phyloP scores from a whole-genome alignment of 2,113 vertebrate species.

The Chamaetylas fuelleborni region DNA sequence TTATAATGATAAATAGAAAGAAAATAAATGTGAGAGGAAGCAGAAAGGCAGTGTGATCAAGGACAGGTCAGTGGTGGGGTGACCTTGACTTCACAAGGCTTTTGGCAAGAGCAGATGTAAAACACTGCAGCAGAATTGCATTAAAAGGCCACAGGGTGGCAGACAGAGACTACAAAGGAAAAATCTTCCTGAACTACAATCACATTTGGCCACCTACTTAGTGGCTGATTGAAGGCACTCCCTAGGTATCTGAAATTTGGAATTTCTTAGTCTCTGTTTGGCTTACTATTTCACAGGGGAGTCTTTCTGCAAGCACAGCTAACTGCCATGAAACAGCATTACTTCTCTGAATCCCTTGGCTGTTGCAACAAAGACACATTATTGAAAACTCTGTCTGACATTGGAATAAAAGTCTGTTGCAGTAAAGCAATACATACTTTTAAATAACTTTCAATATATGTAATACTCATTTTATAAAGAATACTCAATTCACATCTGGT shows the following conservation, averaged over 20 bases:
- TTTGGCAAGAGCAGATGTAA: not conserved
- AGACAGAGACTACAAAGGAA: not conserved
- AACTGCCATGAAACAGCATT: not conserved
- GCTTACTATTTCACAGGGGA: not conserved
- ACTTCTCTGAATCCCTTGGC: not conserved
- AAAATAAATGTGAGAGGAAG: not conserved
- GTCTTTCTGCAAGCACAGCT: not conserved
- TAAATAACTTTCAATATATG: not conserved
- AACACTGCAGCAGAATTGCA: not conserved
- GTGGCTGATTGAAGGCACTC: not conserved
- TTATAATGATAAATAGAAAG: not conserved
- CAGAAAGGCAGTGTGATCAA: not conserved
- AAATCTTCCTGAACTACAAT: fast-evolving
- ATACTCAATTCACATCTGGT: not conserved
- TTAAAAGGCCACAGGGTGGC: not conserved
- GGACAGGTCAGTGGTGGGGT: not conserved
- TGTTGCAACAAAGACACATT: not conserved
- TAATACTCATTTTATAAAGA: not conserved
- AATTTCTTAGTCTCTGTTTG: not conserved
- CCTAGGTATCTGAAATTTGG: not conserved
- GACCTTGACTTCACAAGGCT: not conserved
- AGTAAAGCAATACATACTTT: not conserved
- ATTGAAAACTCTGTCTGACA: not conserved
- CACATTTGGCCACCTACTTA: too few relatives aligned
- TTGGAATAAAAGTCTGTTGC: not conserved